A percentile compares a stretch with the other conserved stretches of the same genome.
These are phyloP conservation scores for Lycodopsis pacificus DNA, from an alignment of 2,797 vertebrate genomes.

Conservation along the genomic window DNA sequence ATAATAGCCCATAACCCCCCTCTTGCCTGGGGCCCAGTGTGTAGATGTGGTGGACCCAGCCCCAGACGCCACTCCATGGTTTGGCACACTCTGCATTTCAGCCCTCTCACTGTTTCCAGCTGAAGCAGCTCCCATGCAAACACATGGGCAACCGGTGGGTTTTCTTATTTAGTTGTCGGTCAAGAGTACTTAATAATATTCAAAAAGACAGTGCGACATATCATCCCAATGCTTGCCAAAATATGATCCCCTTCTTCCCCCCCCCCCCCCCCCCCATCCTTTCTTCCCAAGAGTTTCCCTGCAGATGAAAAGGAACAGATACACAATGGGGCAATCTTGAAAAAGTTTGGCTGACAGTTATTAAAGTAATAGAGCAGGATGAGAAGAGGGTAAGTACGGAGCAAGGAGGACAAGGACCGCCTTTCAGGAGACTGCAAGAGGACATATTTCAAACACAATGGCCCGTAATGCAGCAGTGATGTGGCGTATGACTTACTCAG, in stretches of 20 bases:
- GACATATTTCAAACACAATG: constrained; percentile 66
- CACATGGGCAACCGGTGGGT: constrained; percentile 79
- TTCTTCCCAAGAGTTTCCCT: constrained; percentile 54
- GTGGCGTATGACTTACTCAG: constrained; percentile 67
- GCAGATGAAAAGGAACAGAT: constrained; percentile 72
- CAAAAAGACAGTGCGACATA: constrained; percentile 81
- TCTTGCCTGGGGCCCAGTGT: constrained; percentile 76
- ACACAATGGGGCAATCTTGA: constrained; percentile 66
- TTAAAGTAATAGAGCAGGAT: constrained; percentile 55
- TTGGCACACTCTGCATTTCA: constrained; percentile 77
- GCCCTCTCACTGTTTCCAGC: constrained; percentile 82
- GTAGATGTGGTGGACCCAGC: constrained; percentile 84
- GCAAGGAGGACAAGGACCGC: constrained; percentile 40
- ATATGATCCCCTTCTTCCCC: constrained; percentile 46
- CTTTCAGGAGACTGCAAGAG: constrained; percentile 51
- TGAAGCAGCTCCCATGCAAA: constrained; percentile 85
- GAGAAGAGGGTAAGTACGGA: constrained; percentile 44
- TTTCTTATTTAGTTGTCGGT: constrained; percentile 84
- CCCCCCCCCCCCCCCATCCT: not conserved
- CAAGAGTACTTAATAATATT: constrained; percentile 85
- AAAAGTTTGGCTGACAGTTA: constrained; percentile 53
- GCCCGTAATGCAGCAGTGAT: constrained; percentile 60
- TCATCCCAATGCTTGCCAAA: constrained; percentile 67
- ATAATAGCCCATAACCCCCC: constrained; percentile 55
- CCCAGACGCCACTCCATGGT: constrained; percentile 83